Percentiles rank a stretch among this genome's conserved stretches.
These are phyloP conservation scores for Oryzias sinensis DNA, from an alignment of 2,797 vertebrate species.

Conservation along the genomic window DNA sequence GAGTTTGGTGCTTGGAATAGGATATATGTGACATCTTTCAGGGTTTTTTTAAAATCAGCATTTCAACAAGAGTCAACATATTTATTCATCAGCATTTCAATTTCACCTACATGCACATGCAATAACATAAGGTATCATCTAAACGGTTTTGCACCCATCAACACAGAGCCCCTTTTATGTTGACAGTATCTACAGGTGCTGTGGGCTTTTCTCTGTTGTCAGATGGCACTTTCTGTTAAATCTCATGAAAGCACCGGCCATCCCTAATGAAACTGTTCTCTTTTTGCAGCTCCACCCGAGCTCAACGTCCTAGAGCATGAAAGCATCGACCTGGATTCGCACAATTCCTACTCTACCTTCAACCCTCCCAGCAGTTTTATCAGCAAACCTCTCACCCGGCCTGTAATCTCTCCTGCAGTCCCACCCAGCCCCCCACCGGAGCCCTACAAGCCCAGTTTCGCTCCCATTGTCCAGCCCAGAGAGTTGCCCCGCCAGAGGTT, in stretches of 20 bases:
- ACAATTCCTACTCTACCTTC: conserved; percentile 76
- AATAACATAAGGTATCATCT: too few relatives aligned
- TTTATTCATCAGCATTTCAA: too few relatives aligned
- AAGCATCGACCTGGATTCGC: conserved; percentile 73
- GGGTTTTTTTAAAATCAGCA: too few relatives aligned
- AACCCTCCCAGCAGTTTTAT: conserved; percentile 19
- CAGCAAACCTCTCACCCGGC: conserved; percentile 26
- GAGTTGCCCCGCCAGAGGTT: conserved; percentile 77
- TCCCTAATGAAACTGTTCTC: background rate
- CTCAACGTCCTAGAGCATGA: conserved; percentile 80
- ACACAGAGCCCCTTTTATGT: too few relatives aligned
- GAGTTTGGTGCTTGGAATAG: too few relatives aligned
- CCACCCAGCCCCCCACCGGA: conserved; percentile 1
- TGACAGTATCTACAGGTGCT: too few relatives aligned
- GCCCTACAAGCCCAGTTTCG: conserved; percentile 32
- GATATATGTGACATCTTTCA: too few relatives aligned
- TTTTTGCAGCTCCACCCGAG: conserved; percentile 69
- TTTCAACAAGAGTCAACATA: too few relatives aligned
- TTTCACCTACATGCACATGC: too few relatives aligned
- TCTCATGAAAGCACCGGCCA: background rate
- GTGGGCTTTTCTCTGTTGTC: background rate
- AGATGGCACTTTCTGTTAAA: background rate
- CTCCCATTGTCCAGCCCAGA: conserved; percentile 55
- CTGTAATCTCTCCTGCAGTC: conserved; percentile 10
- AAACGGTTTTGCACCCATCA: too few relatives aligned